Evolutionary conservation across 2,797 vertebrate genomes (phyloP).

Genomic region (Cetoscarus ocellatus): DNA sequence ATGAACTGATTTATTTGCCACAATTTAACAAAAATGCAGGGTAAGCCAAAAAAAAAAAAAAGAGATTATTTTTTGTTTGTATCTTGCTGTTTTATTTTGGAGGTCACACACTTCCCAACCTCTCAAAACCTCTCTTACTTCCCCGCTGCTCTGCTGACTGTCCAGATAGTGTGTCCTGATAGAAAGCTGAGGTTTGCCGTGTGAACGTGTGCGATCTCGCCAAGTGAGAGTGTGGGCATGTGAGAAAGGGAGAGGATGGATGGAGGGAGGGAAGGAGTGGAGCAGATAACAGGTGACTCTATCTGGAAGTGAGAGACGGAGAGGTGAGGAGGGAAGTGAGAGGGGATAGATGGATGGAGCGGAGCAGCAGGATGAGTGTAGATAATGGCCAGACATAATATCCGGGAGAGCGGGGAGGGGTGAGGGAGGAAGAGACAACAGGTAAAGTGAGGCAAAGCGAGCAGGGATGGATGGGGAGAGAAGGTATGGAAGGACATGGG

Average conservation of each 20-base stretch:
- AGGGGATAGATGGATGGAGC: conserved; percentile 73
- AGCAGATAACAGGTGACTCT: conserved; percentile 71
- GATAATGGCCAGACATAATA: conserved; percentile 80
- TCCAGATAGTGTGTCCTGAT: conserved; percentile 32
- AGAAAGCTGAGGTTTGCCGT: conserved; percentile 22
- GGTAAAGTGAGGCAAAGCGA: conserved; percentile 51
- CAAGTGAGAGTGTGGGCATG: conserved; percentile 42
- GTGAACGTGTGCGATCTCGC: conserved; percentile 54
- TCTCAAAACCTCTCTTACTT: conserved; percentile 28
- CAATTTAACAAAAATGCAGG: background rate
- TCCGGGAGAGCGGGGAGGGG: conserved; percentile 60
- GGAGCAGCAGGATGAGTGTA: conserved; percentile 68
- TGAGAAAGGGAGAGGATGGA: conserved; percentile 43
- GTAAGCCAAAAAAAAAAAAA: background rate
- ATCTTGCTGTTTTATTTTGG: conserved; percentile 6
- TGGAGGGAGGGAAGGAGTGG: conserved; percentile 56
- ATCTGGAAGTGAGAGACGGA: conserved; percentile 72
- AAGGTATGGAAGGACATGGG: conserved; percentile 30
- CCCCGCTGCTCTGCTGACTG: conserved; percentile 25
- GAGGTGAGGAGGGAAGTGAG: conserved; percentile 66
- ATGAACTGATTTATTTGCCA: background rate
- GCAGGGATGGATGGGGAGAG: conserved; percentile 26
- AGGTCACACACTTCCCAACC: conserved; percentile 10
- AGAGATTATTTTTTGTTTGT: background rate
- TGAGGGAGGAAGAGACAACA: conserved; percentile 48